These are phyloP conservation scores for Steinernema feltiae DNA, from an alignment of 1,140 invertebrate species.

Conservation along the genomic window DNA sequence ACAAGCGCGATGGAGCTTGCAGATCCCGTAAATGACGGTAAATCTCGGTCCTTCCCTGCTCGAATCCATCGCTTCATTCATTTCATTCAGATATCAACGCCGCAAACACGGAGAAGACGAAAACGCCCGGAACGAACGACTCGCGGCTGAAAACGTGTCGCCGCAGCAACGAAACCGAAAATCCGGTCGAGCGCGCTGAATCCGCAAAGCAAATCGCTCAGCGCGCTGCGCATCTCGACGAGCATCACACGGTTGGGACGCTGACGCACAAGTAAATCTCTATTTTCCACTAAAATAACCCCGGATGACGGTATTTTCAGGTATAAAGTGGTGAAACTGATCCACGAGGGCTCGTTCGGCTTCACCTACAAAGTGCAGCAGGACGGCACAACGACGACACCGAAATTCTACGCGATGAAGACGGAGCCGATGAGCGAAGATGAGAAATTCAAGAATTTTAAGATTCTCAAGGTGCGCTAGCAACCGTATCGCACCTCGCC, in stretches of 20 bases:
- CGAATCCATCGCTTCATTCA: neutral
- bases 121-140: neutral
- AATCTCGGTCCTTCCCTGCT: neutral
- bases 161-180: neutral
- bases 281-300: neutral
- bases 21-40: neutral
- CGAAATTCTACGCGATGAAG: neutral
- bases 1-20: neutral
- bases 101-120: neutral
- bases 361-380: neutral
- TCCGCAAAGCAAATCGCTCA: neutral
- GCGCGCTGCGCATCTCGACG: neutral
- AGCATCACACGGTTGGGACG: neutral
- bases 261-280: neutral
- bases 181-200: neutral
- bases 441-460: neutral
- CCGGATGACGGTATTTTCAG: neutral
- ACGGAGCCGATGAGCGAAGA: neutral
- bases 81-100: neutral
- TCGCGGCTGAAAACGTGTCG: too few species aligned
- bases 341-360: neutral
- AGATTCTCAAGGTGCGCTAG: neutral
- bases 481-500: neutral
- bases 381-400: neutral
- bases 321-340: neutral